A percentile compares a stretch with the other conserved stretches of the same genome.
These are phyloP conservation scores for Spatula clypeata DNA, from an alignment of 2,797 vertebrate genomes.

Conservation along the genomic window DNA sequence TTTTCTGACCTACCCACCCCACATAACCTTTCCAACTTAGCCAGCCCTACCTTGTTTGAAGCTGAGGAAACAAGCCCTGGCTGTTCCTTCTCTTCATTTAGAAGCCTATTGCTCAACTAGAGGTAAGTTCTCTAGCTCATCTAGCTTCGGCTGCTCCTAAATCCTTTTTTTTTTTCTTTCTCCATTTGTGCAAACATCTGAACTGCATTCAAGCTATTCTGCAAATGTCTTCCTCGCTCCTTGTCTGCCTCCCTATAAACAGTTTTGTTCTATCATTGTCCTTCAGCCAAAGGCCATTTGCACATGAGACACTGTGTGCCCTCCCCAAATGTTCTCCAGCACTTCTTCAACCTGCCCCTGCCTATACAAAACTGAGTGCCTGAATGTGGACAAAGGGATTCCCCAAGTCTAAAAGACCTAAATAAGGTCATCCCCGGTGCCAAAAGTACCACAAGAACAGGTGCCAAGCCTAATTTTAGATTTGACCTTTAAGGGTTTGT, in stretches of 20 bases:
- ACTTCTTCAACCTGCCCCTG: background rate
- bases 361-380: accelerated
- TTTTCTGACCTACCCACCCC: background rate
- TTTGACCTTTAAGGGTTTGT: background rate
- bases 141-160: background rate
- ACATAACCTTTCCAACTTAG: background rate
- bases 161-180: background rate
- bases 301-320: accelerated
- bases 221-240: no score
- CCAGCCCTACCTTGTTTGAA: background rate
- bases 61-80: background rate
- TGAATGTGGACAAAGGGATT: background rate
- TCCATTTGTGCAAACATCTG: background rate
- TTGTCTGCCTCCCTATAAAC: background rate
- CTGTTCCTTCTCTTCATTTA: background rate
- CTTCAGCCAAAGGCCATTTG: background rate
- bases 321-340: accelerated
- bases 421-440: background rate
- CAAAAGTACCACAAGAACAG: background rate
- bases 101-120: background rate
- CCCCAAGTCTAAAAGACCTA: background rate
- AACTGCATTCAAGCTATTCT: background rate
- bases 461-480: background rate
- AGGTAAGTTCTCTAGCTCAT: background rate
- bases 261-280: background rate